Percentiles rank a stretch among this genome's conserved stretches.
phyloP scores from a whole-genome alignment of 2,113 vertebrate species.

The Hirundichthys speculiger region DNA sequence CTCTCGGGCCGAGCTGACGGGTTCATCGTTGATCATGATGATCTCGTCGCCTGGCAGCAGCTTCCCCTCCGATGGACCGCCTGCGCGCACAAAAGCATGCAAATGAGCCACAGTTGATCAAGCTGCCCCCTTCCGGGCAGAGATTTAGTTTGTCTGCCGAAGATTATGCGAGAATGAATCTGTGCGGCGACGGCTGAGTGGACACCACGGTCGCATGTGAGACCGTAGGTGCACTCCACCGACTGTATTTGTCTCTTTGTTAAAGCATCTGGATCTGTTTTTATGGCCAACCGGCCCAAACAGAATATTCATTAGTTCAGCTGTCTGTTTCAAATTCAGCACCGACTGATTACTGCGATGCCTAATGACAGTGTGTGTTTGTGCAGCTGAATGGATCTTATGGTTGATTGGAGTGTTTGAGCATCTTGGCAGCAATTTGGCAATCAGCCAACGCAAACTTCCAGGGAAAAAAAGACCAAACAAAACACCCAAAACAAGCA shows the following conservation, averaged over 20 bases:
- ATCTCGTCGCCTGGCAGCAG: constrained; percentile 96
- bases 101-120: constrained; percentile 13
- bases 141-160: neutral
- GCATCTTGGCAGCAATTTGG: constrained; percentile 18
- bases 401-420: constrained; percentile 5
- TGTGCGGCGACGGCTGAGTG: neutral
- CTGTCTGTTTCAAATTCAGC: constrained; percentile 39
- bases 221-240: neutral
- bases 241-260: constrained; percentile 5
- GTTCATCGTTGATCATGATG: constrained; percentile 97
- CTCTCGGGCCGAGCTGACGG: constrained; percentile 93
- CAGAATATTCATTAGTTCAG: constrained; percentile 53
- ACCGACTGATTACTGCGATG: constrained; percentile 40
- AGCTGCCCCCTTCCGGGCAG: neutral
- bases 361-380: constrained; percentile 28
- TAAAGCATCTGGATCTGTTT: constrained; percentile 1
- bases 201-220: neutral
- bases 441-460: constrained; percentile 11
- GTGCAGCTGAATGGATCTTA: constrained; percentile 20
- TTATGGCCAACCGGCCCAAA: constrained; percentile 1
- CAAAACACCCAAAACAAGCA: neutral
- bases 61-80: constrained; percentile 95
- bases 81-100: constrained; percentile 67
- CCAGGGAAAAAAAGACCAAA: neutral
- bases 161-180: constrained; percentile 1